Evolutionary conservation across 2,113 vertebrate genomes (phyloP), one percentile per base, ranked within the genome.

Genomic region (Uropsilus gracilis): DNA sequence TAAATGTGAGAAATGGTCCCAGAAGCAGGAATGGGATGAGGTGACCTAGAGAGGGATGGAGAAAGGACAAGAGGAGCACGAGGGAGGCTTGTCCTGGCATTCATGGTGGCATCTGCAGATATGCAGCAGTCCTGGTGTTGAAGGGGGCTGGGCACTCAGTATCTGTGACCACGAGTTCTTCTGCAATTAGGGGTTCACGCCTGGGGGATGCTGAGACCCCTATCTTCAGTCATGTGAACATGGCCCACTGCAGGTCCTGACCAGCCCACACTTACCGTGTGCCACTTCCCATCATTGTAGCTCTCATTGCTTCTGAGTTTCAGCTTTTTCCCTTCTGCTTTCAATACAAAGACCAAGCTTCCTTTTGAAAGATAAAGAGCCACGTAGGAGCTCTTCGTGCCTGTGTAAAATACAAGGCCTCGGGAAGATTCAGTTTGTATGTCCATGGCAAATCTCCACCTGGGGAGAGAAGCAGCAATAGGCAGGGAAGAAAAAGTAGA

Each of bases 281-380:
- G 99, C 99, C 99, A 99, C 34, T 98, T 98, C 39, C 99, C 99
- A 20, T 99, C 99, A 1, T 98, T 99, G 98, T 98, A 99, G 96
- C 98, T 99, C 90, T 98, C 97, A 96, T 97, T 98, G 97, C 98
- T 99, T 97, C 98, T 99, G 86, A 99, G 98, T 97, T 98, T 99
- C 71, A 98, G 96, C 44, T 97, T 97, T 86, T 97, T 98, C 81
- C 98, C 98, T 32, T 98, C 97, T 82, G 95, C 94, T 37, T 71
- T 97, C 94, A 98, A 92, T 37, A 98, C 98, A 93, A 99, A 98
- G 55, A 99, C 94, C 94, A 99, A 98, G 73, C 95, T 98, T 81
- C 99, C 99, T 84, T 99, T 99, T 37, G 99, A 99, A 97, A 99
- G 94, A 89, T 99, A 99, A 17, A 99, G 98, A 73, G 99, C 98